A percentile compares a stretch with the other conserved stretches of the same genome.
Evolutionary conservation across 64 coral and sea anemone genomes (phyloP).

Genomic region (Pachyseris speciosa): DNA sequence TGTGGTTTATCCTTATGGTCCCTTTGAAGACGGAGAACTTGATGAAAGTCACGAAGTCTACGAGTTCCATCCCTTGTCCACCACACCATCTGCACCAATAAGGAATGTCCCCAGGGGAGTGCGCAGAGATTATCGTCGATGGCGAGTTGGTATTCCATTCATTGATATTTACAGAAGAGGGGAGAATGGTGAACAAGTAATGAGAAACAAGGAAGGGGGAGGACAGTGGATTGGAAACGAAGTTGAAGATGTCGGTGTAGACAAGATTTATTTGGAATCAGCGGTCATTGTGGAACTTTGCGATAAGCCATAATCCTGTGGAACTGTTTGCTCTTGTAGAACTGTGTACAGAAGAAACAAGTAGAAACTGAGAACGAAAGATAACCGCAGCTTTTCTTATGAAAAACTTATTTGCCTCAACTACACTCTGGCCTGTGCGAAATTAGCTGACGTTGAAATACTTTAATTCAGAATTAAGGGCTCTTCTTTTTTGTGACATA

Average conservation of each 20-base stretch:
- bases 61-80: background rate
- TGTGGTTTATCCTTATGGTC: background rate
- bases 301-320: no score
- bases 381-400: no score
- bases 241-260: slow-evolving; percentile 32
- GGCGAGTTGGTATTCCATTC: slow-evolving; percentile 32
- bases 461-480: no score
- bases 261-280: slow-evolving; percentile 38
- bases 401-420: no score
- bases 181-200: background rate
- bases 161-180: slow-evolving; percentile 1
- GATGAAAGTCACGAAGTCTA: slow-evolving; percentile 32
- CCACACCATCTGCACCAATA: background rate
- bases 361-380: no score
- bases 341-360: no score
- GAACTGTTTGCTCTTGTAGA: no score
- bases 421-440: no score
- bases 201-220: background rate
- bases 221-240: background rate
- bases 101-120: background rate
- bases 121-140: background rate
- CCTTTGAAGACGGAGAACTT: background rate
- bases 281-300: background rate
- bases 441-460: no score
- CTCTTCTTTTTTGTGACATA: no score